Base-by-base conservation (phyloP, 2,797 vertebrate genomes). In the Coccyzus lansbergi region DNA sequence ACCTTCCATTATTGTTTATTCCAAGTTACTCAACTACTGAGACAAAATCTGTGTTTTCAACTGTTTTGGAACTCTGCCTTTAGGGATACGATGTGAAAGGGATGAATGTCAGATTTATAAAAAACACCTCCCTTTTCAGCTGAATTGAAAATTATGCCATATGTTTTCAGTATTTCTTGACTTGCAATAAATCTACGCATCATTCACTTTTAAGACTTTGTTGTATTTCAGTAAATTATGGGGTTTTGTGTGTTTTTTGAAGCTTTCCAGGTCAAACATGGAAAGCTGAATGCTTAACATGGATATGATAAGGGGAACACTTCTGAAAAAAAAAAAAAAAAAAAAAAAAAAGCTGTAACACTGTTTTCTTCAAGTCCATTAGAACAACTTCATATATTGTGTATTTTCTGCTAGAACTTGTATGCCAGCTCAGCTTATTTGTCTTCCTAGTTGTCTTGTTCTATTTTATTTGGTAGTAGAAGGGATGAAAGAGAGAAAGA, bases 91-190 rank as follows among this genome's bases (percentile, higher is more conserved):
- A 74, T 52, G 60, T 74, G 68, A 68, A 93, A 75, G 77, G 34
- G 36, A 58, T 25, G 71, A 75, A 83, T 75, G 82, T 75, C 91
- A 92, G 25, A 15, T 65, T 87, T 63, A 76, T 94, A 90, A 88
- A 53, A 69, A 93, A 58, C 85, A 90, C 85, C 51, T 91, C 51
- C 53, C 56, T 59, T 70, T 60, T 53, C 85, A 75, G 49, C 59
- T 55, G 53, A 86, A 70, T 9, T 60, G 60, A 77, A 95, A 91
- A 75, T 33, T 64, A 36, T 60, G 14, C 76, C 86, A 81, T 86
- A 83, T 10, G 12, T 49, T 92, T 70, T 16, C 40, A 22, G 44
- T 34, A 34, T 80, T 95, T 81, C 86, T 90, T 58, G 62, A 74
- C 69, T 75, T 59, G 62, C 75, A 60, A 75, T 58, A 78, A 71